These are phyloP conservation scores for Syrphus vitripennis DNA, from an alignment of 2,888 invertebrate genomes.

Conservation along the genomic window DNA sequence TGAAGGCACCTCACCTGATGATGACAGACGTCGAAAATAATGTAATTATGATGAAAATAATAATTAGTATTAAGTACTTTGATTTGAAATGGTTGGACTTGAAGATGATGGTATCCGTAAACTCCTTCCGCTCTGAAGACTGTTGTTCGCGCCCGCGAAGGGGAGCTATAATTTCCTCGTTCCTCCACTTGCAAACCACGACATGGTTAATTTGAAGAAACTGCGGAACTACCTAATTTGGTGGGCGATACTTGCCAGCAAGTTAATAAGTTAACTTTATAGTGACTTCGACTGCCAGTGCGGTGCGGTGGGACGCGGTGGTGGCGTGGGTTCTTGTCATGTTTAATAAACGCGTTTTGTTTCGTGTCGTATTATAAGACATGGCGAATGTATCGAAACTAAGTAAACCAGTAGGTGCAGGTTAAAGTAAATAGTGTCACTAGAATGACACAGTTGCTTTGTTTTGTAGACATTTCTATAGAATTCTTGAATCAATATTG, in stretches of 20 bases:
- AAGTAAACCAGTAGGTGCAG: constrained; percentile 47
- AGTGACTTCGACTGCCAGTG: too few relatives aligned
- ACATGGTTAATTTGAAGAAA: constrained; percentile 27
- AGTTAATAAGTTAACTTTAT: constrained; percentile 49
- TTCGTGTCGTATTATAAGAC: constrained; percentile 22
- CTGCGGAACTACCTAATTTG: constrained; percentile 69
- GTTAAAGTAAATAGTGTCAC: constrained; percentile 55
- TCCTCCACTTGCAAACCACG: neutral
- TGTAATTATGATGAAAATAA: constrained; percentile 68
- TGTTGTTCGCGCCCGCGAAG: too few relatives aligned
- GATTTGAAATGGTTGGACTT: constrained; percentile 49
- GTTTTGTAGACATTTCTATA: neutral
- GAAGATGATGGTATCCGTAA: constrained; percentile 36
- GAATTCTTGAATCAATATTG: neutral
- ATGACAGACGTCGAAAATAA: constrained; percentile 47
- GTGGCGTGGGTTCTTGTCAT: constrained; percentile 62
- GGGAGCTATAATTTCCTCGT: neutral
- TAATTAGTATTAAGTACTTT: constrained; percentile 52
- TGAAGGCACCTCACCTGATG: constrained; percentile 32
- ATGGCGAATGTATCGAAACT: neutral
- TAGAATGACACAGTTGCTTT: constrained; percentile 37
- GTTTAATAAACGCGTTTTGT: constrained; percentile 57
- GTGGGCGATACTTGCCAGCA: constrained; percentile 50
- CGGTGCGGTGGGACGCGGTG: neutral
- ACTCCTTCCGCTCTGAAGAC: constrained; percentile 45